Base-by-base conservation (phyloP, 2,888 invertebrate species). In the Rugalucina vietnamica region DNA sequence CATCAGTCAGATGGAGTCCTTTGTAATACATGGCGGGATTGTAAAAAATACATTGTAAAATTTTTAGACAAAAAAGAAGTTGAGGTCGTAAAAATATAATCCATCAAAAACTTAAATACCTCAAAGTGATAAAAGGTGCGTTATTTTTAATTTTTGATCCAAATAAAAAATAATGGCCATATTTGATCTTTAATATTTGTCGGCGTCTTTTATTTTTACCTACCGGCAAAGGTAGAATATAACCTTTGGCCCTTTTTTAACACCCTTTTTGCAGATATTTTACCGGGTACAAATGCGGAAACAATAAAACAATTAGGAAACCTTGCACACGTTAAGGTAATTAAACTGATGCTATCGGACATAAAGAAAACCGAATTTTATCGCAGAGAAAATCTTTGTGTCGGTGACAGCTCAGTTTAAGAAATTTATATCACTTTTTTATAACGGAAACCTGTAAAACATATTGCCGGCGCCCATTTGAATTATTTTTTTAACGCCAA, bases 271-370 rank as follows among this genome's bases (percentile, higher is more conserved):
- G 4, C 24, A 4, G 24, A 29, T 5, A 29, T 65, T 65, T 65
- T 65, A 65, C 29, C 34, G 10, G 65, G 29, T 74, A 24, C 29
- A 50, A 21, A 54, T n/a, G n/a, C 39, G 82, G 82, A 82, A 85
- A 83, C 86, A 84, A 83, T 86, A 79, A 86, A 86, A 65, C 81
- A 72, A 76, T 86, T 83, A 71, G 65, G 34, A 34, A 12, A 29
- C 29, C 14, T 65, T 21, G 10, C 65, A 34, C 34, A n/a, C 4
- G 12, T 1, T 34, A 34, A 12, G 12, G 8, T 65, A 65, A 65
- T 34, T 65, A 34, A 4, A 10, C 34, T n/a, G 65, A 65, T 65
- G 24, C 10, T 32, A 65, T 65, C 65, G 32, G 21, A 65, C 32
- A 65, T 65, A 65, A 65, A 65, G 29, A 34, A 34, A 65, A 18